Percentiles rank a stretch among this genome's conserved stretches.
These are phyloP conservation scores for Drosophila lacteicornis DNA, from an alignment of 1,140 invertebrate species.

Conservation along the genomic window DNA sequence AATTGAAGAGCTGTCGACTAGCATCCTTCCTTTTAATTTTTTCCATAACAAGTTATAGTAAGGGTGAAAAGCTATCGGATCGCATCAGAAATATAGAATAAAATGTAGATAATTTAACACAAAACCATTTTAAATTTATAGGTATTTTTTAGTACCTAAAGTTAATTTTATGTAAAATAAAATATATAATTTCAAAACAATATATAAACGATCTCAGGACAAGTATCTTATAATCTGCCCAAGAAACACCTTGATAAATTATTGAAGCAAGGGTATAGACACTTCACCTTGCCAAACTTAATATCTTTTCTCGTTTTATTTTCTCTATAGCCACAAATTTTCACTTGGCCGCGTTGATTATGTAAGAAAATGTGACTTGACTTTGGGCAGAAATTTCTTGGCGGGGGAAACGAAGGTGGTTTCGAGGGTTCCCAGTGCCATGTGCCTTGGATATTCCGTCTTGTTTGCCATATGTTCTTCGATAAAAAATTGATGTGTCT, in stretches of 20 bases:
- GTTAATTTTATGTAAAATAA: too few species aligned
- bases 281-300: background rate
- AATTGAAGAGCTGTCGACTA: too few species aligned
- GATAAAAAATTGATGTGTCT: constrained; percentile 69
- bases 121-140: too few species aligned
- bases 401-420: background rate
- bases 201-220: too few species aligned
- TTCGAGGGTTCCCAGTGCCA: constrained; percentile 15
- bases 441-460: constrained; percentile 56
- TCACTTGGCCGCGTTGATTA: constrained; percentile 54
- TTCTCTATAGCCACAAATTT: constrained; percentile 27
- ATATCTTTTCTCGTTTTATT: constrained; percentile 13
- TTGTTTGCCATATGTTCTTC: constrained; percentile 55
- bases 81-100: too few species aligned
- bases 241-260: too few species aligned
- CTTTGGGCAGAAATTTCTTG: constrained; percentile 9
- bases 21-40: too few species aligned
- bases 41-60: background rate
- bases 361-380: constrained; percentile 74
- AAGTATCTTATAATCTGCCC: too few species aligned
- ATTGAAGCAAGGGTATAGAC: background rate
- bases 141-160: too few species aligned
- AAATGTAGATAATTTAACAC: too few species aligned
- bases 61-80: background rate
- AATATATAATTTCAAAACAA: too few species aligned